Base-by-base conservation (phyloP, 2,888 invertebrate species). In the Strigamia maritima region DNA sequence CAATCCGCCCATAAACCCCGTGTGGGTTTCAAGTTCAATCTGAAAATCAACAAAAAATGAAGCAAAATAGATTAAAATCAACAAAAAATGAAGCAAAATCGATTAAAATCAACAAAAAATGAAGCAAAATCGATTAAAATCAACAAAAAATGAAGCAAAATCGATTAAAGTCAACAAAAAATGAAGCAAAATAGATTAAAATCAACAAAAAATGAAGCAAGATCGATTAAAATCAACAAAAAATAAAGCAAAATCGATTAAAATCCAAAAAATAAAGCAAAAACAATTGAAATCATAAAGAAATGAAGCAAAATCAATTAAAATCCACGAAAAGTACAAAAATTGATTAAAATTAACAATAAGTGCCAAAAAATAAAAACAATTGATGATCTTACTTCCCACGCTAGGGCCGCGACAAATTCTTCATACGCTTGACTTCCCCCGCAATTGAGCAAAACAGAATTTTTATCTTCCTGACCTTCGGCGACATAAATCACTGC, bases 401-500 rank as follows among this genome's bases (percentile, higher is more conserved):
- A 92, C 2, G 92, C 92, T 19, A 92, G 86, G 26, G 91, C 90
- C 79, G 84, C 83, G 40, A 85, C 84, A 80, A 83, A 83, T 70
- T 83, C 93, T 87, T 99, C 98, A 86, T 97, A 99, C 44, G 93
- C 93, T 81, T 92, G 92, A 85, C 97, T 98, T 38, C 97, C 98
- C 81, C 92, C 92, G 49, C 92, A 91, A 86, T 99, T 99, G 12
- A 93, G 92, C 19, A 94, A 87, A 83, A 99, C 98, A 65, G 97
- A 95, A 85, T 93, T 93, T 84, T 98, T 96, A 83, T 97, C 95
- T 86, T 98, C 98, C 85, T 99, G 99, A 0, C 98, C 98, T 75
- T 93, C 92, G n/a, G 93, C 96, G 22, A 99, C 98, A 87, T 97
- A 99, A 84, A 99, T 95, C 76, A 99, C 95, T 22, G 98, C 99